Conservation (phyloP, 1,140 invertebrate species). For the Belonocnema kinseyi region DNA sequence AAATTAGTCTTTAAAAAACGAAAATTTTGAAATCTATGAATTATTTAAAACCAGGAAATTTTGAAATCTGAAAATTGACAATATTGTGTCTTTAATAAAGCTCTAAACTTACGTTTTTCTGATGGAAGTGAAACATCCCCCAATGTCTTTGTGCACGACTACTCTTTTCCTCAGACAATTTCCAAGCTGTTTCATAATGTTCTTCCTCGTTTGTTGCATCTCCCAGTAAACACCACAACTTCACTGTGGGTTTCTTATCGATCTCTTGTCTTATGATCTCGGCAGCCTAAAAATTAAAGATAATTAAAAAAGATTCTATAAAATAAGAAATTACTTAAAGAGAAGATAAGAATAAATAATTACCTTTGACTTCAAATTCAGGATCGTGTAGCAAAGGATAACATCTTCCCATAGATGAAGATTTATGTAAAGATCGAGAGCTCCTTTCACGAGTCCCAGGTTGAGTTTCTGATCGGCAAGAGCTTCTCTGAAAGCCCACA, state of each 20-base stretch:
- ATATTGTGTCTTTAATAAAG: neutral
- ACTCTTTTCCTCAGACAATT: slow-evolving; percentile 87
- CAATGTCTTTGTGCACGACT: slow-evolving; percentile 89
- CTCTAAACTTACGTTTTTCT: slow-evolving; percentile 75
- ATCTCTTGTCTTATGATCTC: slow-evolving; percentile 91
- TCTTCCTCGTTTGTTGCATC: slow-evolving; percentile 83
- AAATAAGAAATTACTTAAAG: slow-evolving; percentile 21
- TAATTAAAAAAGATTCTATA: slow-evolving; percentile 37
- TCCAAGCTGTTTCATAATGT: slow-evolving; percentile 93
- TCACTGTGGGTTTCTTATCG: slow-evolving; percentile 86
- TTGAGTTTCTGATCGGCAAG: slow-evolving; percentile 87
- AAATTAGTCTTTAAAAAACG: neutral
- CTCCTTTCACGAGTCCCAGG: slow-evolving; percentile 89
- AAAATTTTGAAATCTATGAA: no score
- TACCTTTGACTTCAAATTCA: slow-evolving; percentile 90
- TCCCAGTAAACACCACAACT: slow-evolving; percentile 92
- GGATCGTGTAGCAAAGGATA: slow-evolving; percentile 90
- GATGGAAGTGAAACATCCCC: slow-evolving; percentile 86
- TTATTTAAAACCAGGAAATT: no score
- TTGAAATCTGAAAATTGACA: slow-evolving; percentile 11
- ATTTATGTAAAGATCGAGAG: slow-evolving; percentile 88
- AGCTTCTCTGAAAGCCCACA: slow-evolving; percentile 85
- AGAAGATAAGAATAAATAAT: slow-evolving; percentile 16
- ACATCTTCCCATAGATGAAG: slow-evolving; percentile 95
- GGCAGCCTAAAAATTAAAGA: slow-evolving; percentile 78